Conservation (phyloP, 2,797 vertebrate species). For the Coranthus polyacanthus region DNA sequence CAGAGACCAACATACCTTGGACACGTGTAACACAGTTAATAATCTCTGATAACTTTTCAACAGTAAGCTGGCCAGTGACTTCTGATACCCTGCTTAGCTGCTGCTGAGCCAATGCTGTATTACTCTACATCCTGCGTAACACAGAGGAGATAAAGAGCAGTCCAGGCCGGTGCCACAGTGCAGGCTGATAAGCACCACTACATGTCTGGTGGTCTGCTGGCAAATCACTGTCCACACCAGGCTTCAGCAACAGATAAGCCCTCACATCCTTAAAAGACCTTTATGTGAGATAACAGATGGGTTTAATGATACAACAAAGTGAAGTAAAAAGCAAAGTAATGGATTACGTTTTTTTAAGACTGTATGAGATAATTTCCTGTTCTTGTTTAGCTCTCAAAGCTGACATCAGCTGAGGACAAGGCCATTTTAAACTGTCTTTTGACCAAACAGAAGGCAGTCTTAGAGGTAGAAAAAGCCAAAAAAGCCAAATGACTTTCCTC, state of each 20-base stretch:
- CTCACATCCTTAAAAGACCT: constrained; percentile 47
- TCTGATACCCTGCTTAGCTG: constrained; percentile 58
- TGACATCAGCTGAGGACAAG: constrained; percentile 6
- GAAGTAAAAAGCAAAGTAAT: constrained; percentile 27
- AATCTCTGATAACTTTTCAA: constrained; percentile 33
- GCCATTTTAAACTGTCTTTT: background rate
- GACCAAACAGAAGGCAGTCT: constrained; percentile 1
- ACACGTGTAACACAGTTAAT: constrained; percentile 27
- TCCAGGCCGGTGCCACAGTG: constrained; percentile 41
- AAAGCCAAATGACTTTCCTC: constrained; percentile 18
- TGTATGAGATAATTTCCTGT: background rate
- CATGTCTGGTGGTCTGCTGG: constrained; percentile 45
- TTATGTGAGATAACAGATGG: constrained; percentile 43
- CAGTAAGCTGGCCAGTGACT: constrained; percentile 15
- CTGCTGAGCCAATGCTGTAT: constrained; percentile 42
- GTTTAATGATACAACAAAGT: constrained; percentile 25
- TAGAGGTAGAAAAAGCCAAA: too few species aligned
- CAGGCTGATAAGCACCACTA: constrained; percentile 69
- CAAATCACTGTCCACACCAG: constrained; percentile 66
- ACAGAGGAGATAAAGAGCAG: constrained; percentile 74
- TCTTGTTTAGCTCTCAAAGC: background rate
- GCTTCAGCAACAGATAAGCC: constrained; percentile 67
- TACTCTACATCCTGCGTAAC: constrained; percentile 60
- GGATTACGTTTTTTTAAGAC: constrained; percentile 12
- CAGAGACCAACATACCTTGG: background rate